Evolutionary conservation across 1,140 invertebrate genomes (phyloP).

Genomic region (Yoshiicerus persimilis): DNA sequence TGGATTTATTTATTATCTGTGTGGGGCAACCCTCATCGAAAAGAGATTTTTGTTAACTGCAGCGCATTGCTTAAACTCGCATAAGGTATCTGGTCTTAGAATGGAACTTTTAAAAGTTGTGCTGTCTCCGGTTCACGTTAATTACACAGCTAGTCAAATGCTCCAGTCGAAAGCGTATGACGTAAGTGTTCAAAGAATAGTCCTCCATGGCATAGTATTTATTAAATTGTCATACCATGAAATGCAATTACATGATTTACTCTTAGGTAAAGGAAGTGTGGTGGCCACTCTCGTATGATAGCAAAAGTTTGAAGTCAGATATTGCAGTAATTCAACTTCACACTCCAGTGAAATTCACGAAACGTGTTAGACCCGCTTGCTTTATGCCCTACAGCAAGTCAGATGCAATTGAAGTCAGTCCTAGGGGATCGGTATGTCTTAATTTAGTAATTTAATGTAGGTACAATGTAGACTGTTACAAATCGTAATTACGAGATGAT

Average conservation of each 20-base stretch:
- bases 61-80: constrained; percentile 13
- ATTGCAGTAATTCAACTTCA: constrained; percentile 56
- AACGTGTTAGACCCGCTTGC: constrained; percentile 56
- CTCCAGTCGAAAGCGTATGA: background rate
- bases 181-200: background rate
- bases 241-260: no score
- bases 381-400: background rate
- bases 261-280: background rate
- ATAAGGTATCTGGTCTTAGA: background rate
- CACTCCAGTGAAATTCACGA: constrained; percentile 52
- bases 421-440: background rate
- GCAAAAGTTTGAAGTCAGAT: constrained; percentile 48
- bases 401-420: background rate
- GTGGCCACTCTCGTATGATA: background rate
- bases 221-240: background rate
- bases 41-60: constrained; percentile 5
- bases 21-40: constrained; percentile 22
- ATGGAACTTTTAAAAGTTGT: background rate
- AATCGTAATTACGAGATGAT: no score
- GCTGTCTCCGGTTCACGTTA: background rate
- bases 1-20: background rate
- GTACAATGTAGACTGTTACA: no score
- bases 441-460: background rate
- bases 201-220: background rate
- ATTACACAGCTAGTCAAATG: background rate